Base-by-base conservation (phyloP, 1,140 invertebrate genomes). In the Tetraneura akinire region DNA sequence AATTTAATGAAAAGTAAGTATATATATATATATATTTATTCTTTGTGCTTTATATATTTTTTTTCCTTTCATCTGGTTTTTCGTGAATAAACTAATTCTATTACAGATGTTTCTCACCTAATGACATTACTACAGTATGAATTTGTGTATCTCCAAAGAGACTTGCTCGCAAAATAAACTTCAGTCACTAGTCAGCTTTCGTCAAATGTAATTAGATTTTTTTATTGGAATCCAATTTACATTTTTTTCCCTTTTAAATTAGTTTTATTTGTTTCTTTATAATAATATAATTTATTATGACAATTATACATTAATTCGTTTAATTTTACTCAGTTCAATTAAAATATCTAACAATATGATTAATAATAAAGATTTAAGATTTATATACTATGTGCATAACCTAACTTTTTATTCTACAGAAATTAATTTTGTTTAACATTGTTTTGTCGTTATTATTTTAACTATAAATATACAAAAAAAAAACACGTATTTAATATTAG, bases 91-190 rank as follows among this genome's bases (percentile, higher is more conserved):
- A 47, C 42, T 53, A 74, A 74, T 55, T 74, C 29, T 29, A 60
- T 60, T 57, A 76, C n/a, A 60, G n/a, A 45, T 76, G 14, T 76
- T n/a, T 76, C 53, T 55, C 29, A 42, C 23, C 21, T 76, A 76
- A 76, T 76, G 53, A 42, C 51, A 60, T 76, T 76, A 74, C 10
- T 21, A n/a, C n/a, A 23, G 18, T 74, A 45, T 60, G 60, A 55
- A 60, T 13, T 57, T 57, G 32, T 76, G 13, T 60, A 60, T 32
- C 55, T 76, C 57, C 32, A 76, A 71, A 71, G 29, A 57, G 18
- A 74, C 18, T 32, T 74, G n/a, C n/a, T n/a, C n/a, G n/a, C n/a
- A n/a, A 21, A 60, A 76, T 42, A 76, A 76, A 57, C 53, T 76
- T 60, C 3, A 57, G 14, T n/a, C n/a, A 60, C 45, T 1, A 57